Evolutionary conservation across 2,888 invertebrate genomes (phyloP), one percentile per base, ranked within the genome.

Genomic region (Lapara coniferarum): DNA sequence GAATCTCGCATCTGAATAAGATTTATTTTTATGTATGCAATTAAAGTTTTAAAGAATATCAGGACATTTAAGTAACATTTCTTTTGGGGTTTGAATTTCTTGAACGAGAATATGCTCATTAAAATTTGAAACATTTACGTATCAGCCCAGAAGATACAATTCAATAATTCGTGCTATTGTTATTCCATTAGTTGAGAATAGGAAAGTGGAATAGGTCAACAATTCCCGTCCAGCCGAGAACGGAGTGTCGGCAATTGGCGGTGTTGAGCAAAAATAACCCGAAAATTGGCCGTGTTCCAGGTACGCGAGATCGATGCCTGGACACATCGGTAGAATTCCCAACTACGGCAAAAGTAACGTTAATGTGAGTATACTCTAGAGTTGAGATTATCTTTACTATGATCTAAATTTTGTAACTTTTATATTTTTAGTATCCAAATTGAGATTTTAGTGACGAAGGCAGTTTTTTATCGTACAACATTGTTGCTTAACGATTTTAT

Each of bases 251-350:
- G 75, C 75, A 75, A 78, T 76, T 76, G 73, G 75, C 78, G 77
- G 74, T 84, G 85, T 82, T 73, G 81, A 73, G 83, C 87, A 88
- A 89, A 92, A 92, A 92, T 93, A 93, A 92, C 88, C 80, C 71
- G 73, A 78, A 77, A 73, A 74, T 91, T 93, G 93, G 93, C 92
- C 72, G 71, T 70, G 70, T 89, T 93, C 93, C 93, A 93, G 93
- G 84, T 91, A 87, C 85, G 81, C 87, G 70, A 77, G 80, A 74
- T 85, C 90, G 72, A 79, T 83, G 76, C 79, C 86, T 80, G 93
- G 92, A 77, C 92, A 93, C 85, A 78, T 89, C 81, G 93, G 93
- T 78, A 90, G 93, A 84, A 93, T 93, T 81, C 93, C 93, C 77
- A 90, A 88, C 89, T 93, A 79, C 82, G 93, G 93, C 80, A 93